Percentiles rank a stretch among this genome's conserved stretches.
Conservation (phyloP, 2,888 invertebrate genomes). For the Hartigia nigra region DNA sequence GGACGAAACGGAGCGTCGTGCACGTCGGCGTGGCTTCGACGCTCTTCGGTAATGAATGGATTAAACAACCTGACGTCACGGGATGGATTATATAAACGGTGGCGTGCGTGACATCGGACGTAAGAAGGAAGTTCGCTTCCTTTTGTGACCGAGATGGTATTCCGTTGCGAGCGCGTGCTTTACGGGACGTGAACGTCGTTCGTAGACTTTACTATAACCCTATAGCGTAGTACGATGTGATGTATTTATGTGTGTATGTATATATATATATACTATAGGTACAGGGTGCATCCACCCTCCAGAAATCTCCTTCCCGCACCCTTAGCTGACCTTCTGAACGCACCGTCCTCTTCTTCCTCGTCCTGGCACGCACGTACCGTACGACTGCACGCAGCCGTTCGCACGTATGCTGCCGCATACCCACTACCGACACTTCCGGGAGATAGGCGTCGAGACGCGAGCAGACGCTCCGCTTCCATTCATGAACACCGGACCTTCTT, state of each 20-base stretch:
- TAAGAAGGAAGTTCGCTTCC: conserved; percentile 65
- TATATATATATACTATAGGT: not conserved
- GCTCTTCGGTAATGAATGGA: conserved; percentile 57
- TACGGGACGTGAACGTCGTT: conserved; percentile 1
- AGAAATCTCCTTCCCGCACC: not conserved
- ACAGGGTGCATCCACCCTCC: not conserved
- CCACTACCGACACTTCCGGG: not conserved
- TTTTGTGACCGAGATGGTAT: conserved; percentile 58
- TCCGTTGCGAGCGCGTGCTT: conserved; percentile 26
- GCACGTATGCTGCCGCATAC: not conserved
- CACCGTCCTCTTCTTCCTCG: too few species aligned
- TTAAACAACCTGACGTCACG: conserved; percentile 63
- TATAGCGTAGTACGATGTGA: not conserved
- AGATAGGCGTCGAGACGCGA: not conserved
- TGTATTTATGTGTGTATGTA: not conserved
- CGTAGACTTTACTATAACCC: not conserved
- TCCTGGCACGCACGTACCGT: not conserved
- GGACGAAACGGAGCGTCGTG: not conserved
- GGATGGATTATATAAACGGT: conserved; percentile 65
- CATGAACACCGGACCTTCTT: not conserved
- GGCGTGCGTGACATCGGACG: conserved; percentile 59
- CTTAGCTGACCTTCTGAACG: not conserved
- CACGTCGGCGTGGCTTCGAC: conserved; percentile 19
- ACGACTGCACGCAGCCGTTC: not conserved
- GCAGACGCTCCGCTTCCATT: not conserved